Conservation (phyloP, 2,113 vertebrate species). For the Mastomys coucha region DNA sequence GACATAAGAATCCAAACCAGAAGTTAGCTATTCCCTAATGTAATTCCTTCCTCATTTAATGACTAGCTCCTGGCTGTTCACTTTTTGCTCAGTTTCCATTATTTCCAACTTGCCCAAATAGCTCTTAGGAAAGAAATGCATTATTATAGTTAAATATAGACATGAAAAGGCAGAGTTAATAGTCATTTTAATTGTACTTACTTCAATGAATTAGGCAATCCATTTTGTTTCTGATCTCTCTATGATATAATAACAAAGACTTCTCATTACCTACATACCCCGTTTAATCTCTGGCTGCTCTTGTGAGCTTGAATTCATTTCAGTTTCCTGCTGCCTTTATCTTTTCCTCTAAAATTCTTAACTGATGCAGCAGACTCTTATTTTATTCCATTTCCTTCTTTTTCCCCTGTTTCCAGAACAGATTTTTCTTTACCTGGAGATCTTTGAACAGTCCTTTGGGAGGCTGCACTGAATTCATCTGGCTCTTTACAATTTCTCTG, state of each 20-base stretch:
- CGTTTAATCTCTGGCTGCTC: conserved; percentile 68
- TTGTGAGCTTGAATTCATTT: conserved; percentile 66
- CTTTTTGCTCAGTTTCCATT: conserved; percentile 57
- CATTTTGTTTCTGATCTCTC: conserved; percentile 66
- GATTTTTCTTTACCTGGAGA: conserved; percentile 78
- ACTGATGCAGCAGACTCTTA: conserved; percentile 51
- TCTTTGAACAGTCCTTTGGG: conserved; percentile 75
- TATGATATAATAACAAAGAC: conserved; percentile 65
- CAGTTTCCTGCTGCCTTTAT: conserved; percentile 64
- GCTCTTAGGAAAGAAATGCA: conserved; percentile 61
- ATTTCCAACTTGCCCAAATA: conserved; percentile 56
- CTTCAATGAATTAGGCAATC: conserved; percentile 57
- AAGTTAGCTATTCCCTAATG: conserved; percentile 51
- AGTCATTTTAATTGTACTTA: conserved; percentile 70
- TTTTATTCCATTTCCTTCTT: conserved; percentile 65
- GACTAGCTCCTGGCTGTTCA: conserved; percentile 56
- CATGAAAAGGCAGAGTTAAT: conserved; percentile 61
- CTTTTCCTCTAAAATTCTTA: conserved; percentile 70
- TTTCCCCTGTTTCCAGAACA: conserved; percentile 59
- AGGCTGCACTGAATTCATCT: conserved; percentile 66
- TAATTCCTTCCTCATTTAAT: conserved; percentile 70
- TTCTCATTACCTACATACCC: conserved; percentile 25
- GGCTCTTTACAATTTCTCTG: conserved; percentile 75
- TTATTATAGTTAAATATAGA: conserved; percentile 65
- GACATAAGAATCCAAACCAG: not conserved